These are phyloP conservation scores for Catajapyx aquilonaris DNA, from an alignment of 1,140 invertebrate genomes.

Conservation along the genomic window DNA sequence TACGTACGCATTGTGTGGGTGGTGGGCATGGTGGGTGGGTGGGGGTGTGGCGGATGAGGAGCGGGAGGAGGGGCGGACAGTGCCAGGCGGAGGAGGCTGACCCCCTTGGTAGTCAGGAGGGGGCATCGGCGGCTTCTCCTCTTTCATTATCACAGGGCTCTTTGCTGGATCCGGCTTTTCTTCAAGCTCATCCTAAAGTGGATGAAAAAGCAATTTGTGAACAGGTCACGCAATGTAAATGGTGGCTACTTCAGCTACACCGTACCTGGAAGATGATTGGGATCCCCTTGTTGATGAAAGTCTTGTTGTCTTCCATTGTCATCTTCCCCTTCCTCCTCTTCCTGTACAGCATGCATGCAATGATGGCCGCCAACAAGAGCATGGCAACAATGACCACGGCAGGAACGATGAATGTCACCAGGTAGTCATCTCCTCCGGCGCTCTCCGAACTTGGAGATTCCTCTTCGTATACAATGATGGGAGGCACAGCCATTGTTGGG, in stretches of 20 bases:
- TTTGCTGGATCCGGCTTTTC: constrained; percentile 76
- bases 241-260: no score
- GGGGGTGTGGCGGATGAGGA: constrained; percentile 20
- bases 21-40: constrained; percentile 10
- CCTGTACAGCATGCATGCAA: constrained; percentile 73
- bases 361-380: constrained; percentile 61
- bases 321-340: constrained; percentile 61
- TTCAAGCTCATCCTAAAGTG: constrained; percentile 60
- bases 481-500: constrained; percentile 21
- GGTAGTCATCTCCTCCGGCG: constrained; percentile 46
- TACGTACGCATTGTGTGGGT: constrained; percentile 20
- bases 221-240: no score
- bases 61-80: constrained; percentile 28
- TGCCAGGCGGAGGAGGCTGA: constrained; percentile 18
- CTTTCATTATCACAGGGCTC: constrained; percentile 74
- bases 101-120: constrained; percentile 49
- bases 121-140: constrained; percentile 72
- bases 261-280: constrained; percentile 63
- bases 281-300: constrained; percentile 51
- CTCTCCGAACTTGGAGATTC: constrained; percentile 23
- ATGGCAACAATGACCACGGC: constrained; percentile 73
- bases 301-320: constrained; percentile 36
- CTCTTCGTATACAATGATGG: constrained; percentile 15
- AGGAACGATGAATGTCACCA: constrained; percentile 76
- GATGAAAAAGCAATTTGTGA: constrained; percentile 1